Evolutionary conservation across 2,888 invertebrate species (phyloP), one percentile per base, ranked within the genome.

Genomic region (Sarcophaga rosellei): DNA sequence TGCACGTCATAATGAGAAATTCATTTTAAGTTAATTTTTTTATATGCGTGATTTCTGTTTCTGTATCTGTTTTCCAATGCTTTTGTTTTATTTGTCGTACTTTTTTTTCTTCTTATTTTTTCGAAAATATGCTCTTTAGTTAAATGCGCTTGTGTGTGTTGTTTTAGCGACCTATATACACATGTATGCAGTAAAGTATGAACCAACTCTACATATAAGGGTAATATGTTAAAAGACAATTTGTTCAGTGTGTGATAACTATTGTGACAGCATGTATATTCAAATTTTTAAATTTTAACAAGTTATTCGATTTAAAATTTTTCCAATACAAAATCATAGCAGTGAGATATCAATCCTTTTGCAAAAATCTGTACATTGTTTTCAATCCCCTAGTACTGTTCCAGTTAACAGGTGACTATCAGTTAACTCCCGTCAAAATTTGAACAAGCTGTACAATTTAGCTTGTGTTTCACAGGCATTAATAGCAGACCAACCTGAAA

Each of bases 1-100:
- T 88, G 87, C 88, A 82, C 85, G 87, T 88, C 88, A 88, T 90
- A 89, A 90, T 90, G 89, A 89, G 88, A 89, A 88, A 89, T 88
- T 88, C 88, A 88, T 88, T 88, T 53, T 88, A 86, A 88, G 85
- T 87, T 86, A 88, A 87, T 78, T 86, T 86, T 74, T 81, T 80
- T 81, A 78, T 79, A 86, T 86, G 86, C 86, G 84, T 86, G 86
- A 86, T 86, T 84, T 81, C 66, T 65, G 5, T 59, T 66, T 81
- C 35, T 35, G 5, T 59, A 62, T 81, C 35, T 35, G 35, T 35
- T 35, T 35, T 77, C 57, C 15, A 45, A 15, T 45, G 21, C 45
- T 65, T 61, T 61, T 76, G 65, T 20, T 4, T 15, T 15, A 53
- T 57, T 72, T 77, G 1, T 20, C 47, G 21, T 17, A 5, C 4